A percentile compares a stretch with the other conserved stretches of the same genome.
Conservation (phyloP, 2,797 vertebrate genomes). For the Sebastes iracundus region DNA sequence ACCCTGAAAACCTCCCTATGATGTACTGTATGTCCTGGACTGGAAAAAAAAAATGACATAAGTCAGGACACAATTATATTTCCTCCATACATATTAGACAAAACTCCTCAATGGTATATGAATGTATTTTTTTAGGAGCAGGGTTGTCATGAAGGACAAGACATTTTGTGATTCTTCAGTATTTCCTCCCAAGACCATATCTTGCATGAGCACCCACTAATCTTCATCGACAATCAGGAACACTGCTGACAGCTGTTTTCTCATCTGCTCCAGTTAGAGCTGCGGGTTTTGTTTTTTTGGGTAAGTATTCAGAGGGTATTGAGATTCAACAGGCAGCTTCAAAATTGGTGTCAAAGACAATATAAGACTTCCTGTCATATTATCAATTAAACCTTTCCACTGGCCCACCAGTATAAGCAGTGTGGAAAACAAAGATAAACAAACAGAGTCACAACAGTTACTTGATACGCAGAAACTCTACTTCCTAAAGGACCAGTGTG, state of each 20-base stretch:
- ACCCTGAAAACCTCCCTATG: accelerated
- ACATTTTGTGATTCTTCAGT: neutral
- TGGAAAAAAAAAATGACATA: neutral
- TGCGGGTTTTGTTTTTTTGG: neutral
- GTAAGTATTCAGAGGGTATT: neutral
- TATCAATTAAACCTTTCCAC: neutral
- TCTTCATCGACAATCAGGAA: slow-evolving; percentile 16
- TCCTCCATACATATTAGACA: neutral
- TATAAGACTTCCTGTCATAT: neutral
- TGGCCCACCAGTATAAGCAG: neutral
- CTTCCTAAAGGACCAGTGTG: neutral
- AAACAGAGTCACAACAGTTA: neutral
- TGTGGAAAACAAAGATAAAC: neutral
- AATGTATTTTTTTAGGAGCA: neutral
- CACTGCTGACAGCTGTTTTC: slow-evolving; percentile 7
- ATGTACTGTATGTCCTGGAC: neutral
- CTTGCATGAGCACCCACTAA: slow-evolving; percentile 1
- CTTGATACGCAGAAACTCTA: neutral
- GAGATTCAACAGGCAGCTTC: neutral
- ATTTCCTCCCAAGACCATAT: neutral
- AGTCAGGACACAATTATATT: neutral
- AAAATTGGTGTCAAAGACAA: neutral
- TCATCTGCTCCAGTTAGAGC: slow-evolving; percentile 5
- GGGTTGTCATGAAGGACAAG: neutral
- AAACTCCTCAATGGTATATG: neutral